Percentiles rank a stretch among this genome's conserved stretches.
Evolutionary conservation across 2,797 vertebrate genomes (phyloP).

Genomic region (Enteromius mattozi): DNA sequence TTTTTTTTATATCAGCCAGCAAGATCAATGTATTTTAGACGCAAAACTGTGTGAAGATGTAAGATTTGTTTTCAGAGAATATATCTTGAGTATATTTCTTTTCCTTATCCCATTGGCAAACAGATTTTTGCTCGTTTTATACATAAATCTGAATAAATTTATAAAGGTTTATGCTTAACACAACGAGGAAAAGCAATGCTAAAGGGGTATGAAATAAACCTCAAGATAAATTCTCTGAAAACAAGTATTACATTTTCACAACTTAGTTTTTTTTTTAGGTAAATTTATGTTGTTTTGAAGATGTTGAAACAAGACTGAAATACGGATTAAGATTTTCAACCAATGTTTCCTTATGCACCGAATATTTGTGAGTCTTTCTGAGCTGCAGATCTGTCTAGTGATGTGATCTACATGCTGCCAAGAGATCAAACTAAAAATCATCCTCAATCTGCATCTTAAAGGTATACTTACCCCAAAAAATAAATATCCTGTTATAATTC

Average conservation of each 20-base stretch:
- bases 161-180: background rate
- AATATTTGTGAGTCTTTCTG: slow-evolving; percentile 58
- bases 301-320: slow-evolving; percentile 7
- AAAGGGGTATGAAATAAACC: background rate
- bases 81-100: background rate
- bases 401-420: slow-evolving; percentile 20
- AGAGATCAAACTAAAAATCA: background rate
- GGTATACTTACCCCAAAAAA: background rate
- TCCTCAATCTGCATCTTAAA: slow-evolving; percentile 13
- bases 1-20: background rate
- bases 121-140: background rate
- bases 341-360: slow-evolving; percentile 59
- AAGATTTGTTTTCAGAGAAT: background rate
- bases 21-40: background rate
- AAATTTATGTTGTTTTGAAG: background rate
- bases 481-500: background rate
- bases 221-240: slow-evolving; percentile 6
- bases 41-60: background rate
- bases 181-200: background rate
- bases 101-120: background rate
- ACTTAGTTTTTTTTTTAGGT: background rate
- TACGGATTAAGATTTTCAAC: slow-evolving; percentile 61
- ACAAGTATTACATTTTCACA: background rate
- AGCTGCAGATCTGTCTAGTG: slow-evolving; percentile 60
- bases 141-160: background rate